Evolutionary conservation across 1,140 invertebrate genomes (phyloP).

Genomic region (Phortica variegata): DNA sequence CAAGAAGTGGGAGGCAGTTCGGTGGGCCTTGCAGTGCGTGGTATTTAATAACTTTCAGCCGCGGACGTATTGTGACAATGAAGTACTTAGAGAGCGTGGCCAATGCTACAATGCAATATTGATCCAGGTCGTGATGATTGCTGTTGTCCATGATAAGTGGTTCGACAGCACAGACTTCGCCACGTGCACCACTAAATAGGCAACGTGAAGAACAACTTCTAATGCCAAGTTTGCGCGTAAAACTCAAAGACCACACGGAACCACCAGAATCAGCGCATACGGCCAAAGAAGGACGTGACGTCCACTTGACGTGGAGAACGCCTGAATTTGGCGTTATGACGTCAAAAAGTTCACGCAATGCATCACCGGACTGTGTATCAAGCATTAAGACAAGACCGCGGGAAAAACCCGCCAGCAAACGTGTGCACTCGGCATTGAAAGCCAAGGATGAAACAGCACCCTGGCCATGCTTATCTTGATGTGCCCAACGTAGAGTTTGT

Average conservation of each 20-base stretch:
- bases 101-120: slow-evolving; percentile 83
- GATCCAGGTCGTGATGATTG: slow-evolving; percentile 70
- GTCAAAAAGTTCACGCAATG: slow-evolving; percentile 79
- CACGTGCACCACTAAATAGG: slow-evolving; percentile 89
- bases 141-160: slow-evolving; percentile 74
- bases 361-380: slow-evolving; percentile 73
- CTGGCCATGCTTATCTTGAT: slow-evolving; percentile 72
- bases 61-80: slow-evolving; percentile 80
- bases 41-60: slow-evolving; percentile 61
- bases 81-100: slow-evolving; percentile 91
- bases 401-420: slow-evolving; percentile 80
- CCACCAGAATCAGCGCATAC: slow-evolving; percentile 93
- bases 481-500: slow-evolving; percentile 84
- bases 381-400: slow-evolving; percentile 84
- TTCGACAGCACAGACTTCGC: slow-evolving; percentile 87
- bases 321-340: slow-evolving; percentile 85
- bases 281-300: slow-evolving; percentile 64
- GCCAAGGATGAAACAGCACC: slow-evolving; percentile 83
- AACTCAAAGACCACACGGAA: slow-evolving; percentile 94
- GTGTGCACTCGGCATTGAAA: slow-evolving; percentile 83
- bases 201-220: slow-evolving; percentile 85
- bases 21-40: slow-evolving; percentile 63
- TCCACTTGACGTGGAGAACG: slow-evolving; percentile 82
- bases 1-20: slow-evolving; percentile 78
- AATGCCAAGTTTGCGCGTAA: slow-evolving; percentile 86